These are phyloP conservation scores for Phaonia tiefii DNA, from an alignment of 2,888 invertebrate genomes.

Conservation along the genomic window DNA sequence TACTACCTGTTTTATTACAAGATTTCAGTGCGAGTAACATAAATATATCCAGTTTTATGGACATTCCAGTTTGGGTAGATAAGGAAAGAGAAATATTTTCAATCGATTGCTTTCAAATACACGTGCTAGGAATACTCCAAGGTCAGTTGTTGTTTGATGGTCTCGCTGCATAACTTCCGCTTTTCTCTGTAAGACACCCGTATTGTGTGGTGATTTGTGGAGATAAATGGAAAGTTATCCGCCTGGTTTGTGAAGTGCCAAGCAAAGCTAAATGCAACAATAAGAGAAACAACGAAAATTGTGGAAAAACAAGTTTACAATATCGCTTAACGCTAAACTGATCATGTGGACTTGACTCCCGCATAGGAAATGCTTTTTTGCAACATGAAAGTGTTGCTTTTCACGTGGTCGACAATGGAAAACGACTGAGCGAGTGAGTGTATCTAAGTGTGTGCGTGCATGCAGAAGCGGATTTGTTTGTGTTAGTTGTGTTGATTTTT, in stretches of 20 bases:
- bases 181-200: constrained; percentile 52
- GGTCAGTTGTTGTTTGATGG: constrained; percentile 63
- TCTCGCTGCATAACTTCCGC: constrained; percentile 57
- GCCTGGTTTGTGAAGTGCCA: constrained; percentile 42
- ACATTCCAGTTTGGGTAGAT: no score
- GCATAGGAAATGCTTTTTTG: constrained; percentile 56
- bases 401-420: constrained; percentile 43
- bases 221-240: constrained; percentile 65
- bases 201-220: constrained; percentile 4
- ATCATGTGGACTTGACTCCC: constrained; percentile 38
- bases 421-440: background rate
- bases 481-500: constrained; percentile 38
- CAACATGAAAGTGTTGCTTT: constrained; percentile 53
- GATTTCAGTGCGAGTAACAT: no score
- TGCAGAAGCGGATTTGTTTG: constrained; percentile 23
- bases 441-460: constrained; percentile 5
- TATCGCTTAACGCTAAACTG: constrained; percentile 54
- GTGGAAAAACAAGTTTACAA: constrained; percentile 65
- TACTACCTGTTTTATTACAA: no score
- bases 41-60: no score
- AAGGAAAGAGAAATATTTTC: no score
- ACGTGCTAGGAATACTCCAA: constrained; percentile 37
- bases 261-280: background rate
- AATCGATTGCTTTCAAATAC: no score
- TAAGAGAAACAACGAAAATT: background rate